These are phyloP conservation scores for Drosophila sproati DNA, from an alignment of 1,140 invertebrate genomes.

Conservation along the genomic window DNA sequence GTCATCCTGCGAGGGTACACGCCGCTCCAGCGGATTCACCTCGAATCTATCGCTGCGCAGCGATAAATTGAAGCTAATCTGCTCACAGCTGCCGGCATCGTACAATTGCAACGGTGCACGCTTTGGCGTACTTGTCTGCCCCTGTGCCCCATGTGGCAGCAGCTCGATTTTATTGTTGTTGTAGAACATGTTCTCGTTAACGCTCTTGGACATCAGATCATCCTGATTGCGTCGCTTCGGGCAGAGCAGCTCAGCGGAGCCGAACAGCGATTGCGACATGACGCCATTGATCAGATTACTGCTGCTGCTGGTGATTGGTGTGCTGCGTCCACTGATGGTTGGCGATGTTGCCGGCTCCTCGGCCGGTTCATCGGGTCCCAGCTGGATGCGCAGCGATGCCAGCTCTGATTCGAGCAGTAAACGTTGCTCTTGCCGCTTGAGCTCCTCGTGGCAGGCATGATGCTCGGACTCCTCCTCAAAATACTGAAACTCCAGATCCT, in stretches of 20 bases:
- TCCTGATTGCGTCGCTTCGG: constrained; percentile 72
- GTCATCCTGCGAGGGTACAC: constrained; percentile 91
- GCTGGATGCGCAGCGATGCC: constrained; percentile 60
- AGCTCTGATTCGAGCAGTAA: constrained; percentile 84
- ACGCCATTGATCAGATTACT: constrained; percentile 68
- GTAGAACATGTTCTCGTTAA: constrained; percentile 87
- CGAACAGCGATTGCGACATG: constrained; percentile 84
- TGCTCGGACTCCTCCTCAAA: constrained; percentile 95
- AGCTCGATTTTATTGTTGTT: constrained; percentile 81
- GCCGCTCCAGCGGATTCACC: constrained; percentile 85
- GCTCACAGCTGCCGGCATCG: constrained; percentile 62
- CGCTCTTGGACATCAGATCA: constrained; percentile 87
- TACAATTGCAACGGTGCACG: constrained; percentile 68
- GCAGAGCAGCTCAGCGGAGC: constrained; percentile 77
- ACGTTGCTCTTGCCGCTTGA: constrained; percentile 91
- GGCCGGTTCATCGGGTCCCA: constrained; percentile 45
- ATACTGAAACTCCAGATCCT: constrained; percentile 97
- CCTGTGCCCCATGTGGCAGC: constrained; percentile 12
- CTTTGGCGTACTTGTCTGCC: constrained; percentile 70
- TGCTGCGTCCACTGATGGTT: constrained; percentile 11
- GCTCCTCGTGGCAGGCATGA: constrained; percentile 92
- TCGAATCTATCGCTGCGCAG: constrained; percentile 85
- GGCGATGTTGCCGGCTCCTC: constrained; percentile 32
- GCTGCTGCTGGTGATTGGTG: constrained; percentile 8
- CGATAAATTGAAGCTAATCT: constrained; percentile 79